phyloP scores from a whole-genome alignment of 2,888 invertebrate genomes.

The Pecten maximus region DNA sequence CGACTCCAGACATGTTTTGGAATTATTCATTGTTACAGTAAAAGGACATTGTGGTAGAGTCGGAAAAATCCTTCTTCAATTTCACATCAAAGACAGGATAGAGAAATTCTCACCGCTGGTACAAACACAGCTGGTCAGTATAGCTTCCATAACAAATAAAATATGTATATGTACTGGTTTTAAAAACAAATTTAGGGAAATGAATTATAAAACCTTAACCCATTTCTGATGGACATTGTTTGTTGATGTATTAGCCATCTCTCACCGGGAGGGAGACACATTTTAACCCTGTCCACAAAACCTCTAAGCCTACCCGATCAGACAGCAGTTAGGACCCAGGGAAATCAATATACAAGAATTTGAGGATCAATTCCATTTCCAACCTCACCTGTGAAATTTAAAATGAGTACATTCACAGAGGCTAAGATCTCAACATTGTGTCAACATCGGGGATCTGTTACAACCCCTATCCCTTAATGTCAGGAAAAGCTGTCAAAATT shows the following conservation, averaged over 20 bases:
- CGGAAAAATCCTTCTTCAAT: neutral
- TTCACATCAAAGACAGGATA: neutral
- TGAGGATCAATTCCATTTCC: neutral
- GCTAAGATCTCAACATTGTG: neutral
- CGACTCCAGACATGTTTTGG: neutral
- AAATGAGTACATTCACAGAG: neutral
- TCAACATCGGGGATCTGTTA: neutral
- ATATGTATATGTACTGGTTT: neutral
- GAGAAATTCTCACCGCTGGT: neutral
- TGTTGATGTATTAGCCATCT: neutral
- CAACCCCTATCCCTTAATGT: neutral
- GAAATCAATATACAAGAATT: neutral
- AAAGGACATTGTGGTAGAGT: neutral
- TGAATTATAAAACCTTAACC: neutral
- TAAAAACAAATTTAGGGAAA: neutral
- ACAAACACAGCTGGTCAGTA: neutral
- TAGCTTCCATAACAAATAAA: neutral
- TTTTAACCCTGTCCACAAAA: neutral
- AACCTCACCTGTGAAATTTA: neutral
- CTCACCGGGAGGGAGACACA: neutral
- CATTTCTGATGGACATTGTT: neutral
- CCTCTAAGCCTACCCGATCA: neutral
- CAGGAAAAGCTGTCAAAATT: neutral
- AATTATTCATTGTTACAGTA: neutral
- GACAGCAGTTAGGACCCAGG: neutral